Evolutionary conservation across 2,888 invertebrate genomes (phyloP).

Genomic region (Mellilla xanthometata): DNA sequence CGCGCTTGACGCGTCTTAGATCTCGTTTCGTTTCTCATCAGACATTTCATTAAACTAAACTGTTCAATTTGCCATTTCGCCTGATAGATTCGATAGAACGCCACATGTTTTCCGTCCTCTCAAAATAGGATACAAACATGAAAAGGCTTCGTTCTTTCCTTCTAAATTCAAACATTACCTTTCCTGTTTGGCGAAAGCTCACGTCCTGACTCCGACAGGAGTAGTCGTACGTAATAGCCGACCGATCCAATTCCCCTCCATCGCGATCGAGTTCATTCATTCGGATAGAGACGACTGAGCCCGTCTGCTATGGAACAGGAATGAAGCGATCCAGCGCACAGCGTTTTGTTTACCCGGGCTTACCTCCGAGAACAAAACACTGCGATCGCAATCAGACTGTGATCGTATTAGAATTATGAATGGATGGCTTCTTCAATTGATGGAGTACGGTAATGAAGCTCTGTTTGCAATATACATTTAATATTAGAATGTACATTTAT

Average conservation of each 20-base stretch:
- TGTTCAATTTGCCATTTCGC: neutral
- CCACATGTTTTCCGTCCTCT: neutral
- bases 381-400: constrained; percentile 42
- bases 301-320: constrained; percentile 50
- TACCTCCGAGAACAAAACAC: constrained; percentile 45
- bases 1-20: too few species aligned
- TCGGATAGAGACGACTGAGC: constrained; percentile 21
- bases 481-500: too few species aligned
- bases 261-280: constrained; percentile 58
- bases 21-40: too few species aligned
- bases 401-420: constrained; percentile 51
- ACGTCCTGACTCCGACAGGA: constrained; percentile 15
- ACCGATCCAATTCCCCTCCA: constrained; percentile 41
- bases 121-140: neutral
- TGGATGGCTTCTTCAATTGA: constrained; percentile 45
- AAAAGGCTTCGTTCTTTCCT: neutral
- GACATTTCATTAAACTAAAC: neutral
- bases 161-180: constrained; percentile 6
- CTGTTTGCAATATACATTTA: constrained; percentile 5
- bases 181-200: constrained; percentile 9
- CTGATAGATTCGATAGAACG: too few species aligned
- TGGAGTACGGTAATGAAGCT: constrained; percentile 32
- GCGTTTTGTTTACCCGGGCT: constrained; percentile 47
- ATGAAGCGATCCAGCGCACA: constrained; percentile 56
- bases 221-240: constrained; percentile 22